Conservation (phyloP, 2,888 invertebrate species). For the Craniophora ligustri region DNA sequence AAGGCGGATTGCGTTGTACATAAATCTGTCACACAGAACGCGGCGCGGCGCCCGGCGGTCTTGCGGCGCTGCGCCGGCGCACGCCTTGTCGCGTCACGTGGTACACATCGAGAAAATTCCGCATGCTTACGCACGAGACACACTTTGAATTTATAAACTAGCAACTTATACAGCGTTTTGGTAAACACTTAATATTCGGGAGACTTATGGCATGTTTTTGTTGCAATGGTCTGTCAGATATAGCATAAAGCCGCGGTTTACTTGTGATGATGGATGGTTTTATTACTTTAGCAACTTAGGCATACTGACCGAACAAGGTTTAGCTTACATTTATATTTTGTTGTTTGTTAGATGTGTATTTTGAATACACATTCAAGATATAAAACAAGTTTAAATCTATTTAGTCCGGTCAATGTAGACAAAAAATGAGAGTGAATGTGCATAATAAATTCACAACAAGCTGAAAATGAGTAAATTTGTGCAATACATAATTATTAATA, state of each 20-base stretch:
- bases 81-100: slow-evolving; percentile 49
- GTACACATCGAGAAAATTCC: slow-evolving; percentile 48
- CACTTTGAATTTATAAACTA: slow-evolving; percentile 38
- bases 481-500: no score
- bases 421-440: no score
- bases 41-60: slow-evolving; percentile 75
- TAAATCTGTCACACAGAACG: slow-evolving; percentile 65
- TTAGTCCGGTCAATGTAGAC: no score
- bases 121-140: slow-evolving; percentile 33
- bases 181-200: slow-evolving; percentile 41
- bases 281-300: no score
- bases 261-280: not conserved
- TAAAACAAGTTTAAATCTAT: no score
- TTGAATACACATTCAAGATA: no score
- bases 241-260: not conserved
- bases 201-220: slow-evolving; percentile 5
- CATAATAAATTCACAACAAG: no score
- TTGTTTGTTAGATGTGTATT: no score
- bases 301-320: no score
- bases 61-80: slow-evolving; percentile 57
- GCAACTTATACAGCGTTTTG: slow-evolving; percentile 22
- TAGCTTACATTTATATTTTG: no score
- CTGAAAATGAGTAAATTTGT: no score
- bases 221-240: slow-evolving; percentile 1
- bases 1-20: slow-evolving; percentile 51